A percentile compares a stretch with the other conserved stretches of the same genome.
phyloP scores from a whole-genome alignment of 2,113 vertebrate genomes.

The Thomomys bottae region DNA sequence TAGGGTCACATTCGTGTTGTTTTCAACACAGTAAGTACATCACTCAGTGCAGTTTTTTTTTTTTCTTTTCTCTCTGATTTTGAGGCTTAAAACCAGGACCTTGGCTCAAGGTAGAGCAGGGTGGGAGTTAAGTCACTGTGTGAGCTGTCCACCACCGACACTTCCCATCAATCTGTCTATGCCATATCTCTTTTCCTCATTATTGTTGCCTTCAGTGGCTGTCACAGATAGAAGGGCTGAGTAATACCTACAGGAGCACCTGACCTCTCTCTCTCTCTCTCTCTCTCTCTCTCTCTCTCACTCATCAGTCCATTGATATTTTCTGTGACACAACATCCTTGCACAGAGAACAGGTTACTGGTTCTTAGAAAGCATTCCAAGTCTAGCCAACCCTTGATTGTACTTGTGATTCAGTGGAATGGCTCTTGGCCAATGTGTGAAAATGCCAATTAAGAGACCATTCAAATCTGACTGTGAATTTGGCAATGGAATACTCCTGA shows the following conservation, averaged over 20 bases:
- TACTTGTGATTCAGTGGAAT: slow-evolving; percentile 24
- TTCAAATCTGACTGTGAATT: not conserved
- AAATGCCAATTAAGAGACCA: not conserved
- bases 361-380: slow-evolving; percentile 3
- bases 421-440: not conserved
- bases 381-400: not conserved
- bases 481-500: not conserved
- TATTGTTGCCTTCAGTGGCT: slow-evolving; percentile 31
- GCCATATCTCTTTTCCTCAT: not conserved
- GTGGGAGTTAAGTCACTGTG: not conserved
- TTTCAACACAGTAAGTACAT: not conserved
- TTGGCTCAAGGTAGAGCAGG: not conserved
- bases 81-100: not conserved
- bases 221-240: slow-evolving; percentile 32
- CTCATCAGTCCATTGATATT: no score
- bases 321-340: not conserved
- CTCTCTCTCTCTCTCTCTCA: no score
- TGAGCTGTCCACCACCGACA: not conserved
- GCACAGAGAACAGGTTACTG: slow-evolving; percentile 19
- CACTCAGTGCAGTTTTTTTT: no score
- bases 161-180: not conserved
- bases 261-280: not conserved
- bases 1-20: not conserved
- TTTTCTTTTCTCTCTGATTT: not conserved
- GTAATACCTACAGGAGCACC: not conserved